Conservation (phyloP, 2,797 vertebrate species). For the Sebastes kiyomatsui region DNA sequence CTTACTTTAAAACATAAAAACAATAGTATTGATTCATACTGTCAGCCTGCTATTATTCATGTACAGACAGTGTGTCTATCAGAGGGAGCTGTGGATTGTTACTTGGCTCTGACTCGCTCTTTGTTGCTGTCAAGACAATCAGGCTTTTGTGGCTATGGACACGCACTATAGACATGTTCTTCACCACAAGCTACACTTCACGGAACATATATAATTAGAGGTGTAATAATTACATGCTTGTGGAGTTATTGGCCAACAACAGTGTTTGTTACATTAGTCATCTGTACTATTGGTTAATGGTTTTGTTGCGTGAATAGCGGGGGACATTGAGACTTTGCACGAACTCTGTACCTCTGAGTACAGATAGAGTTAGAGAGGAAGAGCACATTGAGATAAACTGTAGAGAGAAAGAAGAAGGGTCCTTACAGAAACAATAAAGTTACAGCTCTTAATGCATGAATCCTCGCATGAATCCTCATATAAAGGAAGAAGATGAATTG, state of each 20-base stretch:
- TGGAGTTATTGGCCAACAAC: conserved; percentile 18
- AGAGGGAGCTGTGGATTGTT: conserved; percentile 72
- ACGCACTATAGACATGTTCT: conserved; percentile 6
- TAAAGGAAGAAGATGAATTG: conserved; percentile 10
- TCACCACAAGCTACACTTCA: conserved; percentile 19
- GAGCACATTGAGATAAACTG: not conserved
- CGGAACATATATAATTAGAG: conserved; percentile 31
- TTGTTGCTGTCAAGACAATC: conserved; percentile 62
- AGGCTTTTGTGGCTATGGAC: conserved; percentile 60
- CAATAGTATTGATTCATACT: conserved; percentile 78
- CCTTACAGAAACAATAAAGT: conserved; percentile 5
- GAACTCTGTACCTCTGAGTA: not conserved
- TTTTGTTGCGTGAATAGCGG: not conserved
- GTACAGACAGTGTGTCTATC: conserved; percentile 76
- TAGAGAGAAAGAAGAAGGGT: not conserved
- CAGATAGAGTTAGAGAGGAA: not conserved
- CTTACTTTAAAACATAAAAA: conserved; percentile 74
- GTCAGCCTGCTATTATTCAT: conserved; percentile 75
- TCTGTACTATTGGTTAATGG: not conserved
- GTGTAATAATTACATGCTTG: conserved; percentile 32
- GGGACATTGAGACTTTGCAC: not conserved
- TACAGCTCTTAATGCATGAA: conserved; percentile 12
- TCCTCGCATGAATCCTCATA: not conserved
- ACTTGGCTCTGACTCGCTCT: conserved; percentile 45
- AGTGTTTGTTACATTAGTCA: conserved; percentile 13